Conservation (phyloP, 2,888 invertebrate genomes). For the Papilio demoleus region DNA sequence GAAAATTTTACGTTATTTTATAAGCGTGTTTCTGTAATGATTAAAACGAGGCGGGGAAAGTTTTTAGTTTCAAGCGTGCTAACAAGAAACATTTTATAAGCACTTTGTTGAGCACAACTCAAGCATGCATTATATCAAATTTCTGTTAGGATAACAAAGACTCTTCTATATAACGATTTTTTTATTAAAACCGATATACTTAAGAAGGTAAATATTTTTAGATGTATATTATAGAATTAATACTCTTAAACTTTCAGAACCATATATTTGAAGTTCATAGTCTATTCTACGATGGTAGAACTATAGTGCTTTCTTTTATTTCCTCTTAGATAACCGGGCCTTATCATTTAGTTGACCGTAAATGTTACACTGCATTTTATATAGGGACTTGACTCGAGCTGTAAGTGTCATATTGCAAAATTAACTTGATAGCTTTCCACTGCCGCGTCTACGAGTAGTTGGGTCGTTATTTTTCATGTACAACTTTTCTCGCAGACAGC, state of each 20-base stretch:
- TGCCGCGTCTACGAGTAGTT: background rate
- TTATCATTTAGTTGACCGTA: background rate
- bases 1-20: conserved; percentile 11
- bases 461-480: conserved; percentile 7
- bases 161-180: background rate
- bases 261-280: no score
- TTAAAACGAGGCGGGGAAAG: background rate
- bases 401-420: background rate
- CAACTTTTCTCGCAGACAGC: background rate
- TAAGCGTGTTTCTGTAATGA: conserved; percentile 10
- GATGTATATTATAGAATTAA: no score
- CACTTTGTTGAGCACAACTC: background rate
- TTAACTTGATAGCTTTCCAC: background rate
- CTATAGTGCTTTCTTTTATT: no score
- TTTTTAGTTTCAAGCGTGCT: background rate
- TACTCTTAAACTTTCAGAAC: no score
- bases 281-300: no score
- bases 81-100: background rate
- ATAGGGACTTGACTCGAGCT: background rate
- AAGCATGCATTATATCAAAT: conserved; percentile 8
- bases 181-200: background rate
- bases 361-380: background rate
- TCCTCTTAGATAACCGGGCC: no score
- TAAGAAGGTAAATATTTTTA: no score
- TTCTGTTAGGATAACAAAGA: background rate